Base-by-base conservation (phyloP, 1,140 invertebrate genomes). In the Chironomus tepperi region DNA sequence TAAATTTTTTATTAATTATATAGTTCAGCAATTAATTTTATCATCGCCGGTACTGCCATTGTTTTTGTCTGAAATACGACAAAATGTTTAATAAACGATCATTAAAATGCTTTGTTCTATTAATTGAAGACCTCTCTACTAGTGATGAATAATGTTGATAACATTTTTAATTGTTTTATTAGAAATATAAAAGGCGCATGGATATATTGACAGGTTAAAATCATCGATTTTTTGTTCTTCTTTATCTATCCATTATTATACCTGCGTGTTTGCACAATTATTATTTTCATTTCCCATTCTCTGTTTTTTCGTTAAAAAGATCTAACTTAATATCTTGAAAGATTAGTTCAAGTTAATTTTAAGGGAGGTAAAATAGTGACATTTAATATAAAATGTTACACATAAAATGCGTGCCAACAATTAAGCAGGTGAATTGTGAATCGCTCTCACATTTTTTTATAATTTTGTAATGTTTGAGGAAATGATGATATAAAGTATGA, bases 341-440 rank as follows among this genome's bases (percentile, higher is more conserved):
- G 65, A 70, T 70, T 10, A 18, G 9, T 19, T 16, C 7, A 18
- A 67, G 64, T 67, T 67, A 67, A 67, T 67, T 70, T 70, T 70
- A 70, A 21, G 65, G 65, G 65, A 19, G 65, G 65, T 18, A 70
- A 70, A 19, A 70, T 70, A 70, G 65, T 70, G 65, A 70, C 65
- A 70, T 70, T 70, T 70, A 70, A 70, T 70, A 70, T 70, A 70
- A 70, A 70, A 70, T 70, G 65, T 70, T 70, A 70, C 65, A 70
- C 65, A 70, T 70, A 70, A 70, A 70, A 70, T 70, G 65, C 65
- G 65, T 70, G 65, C 65, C 65, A 70, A 70, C 65, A 18, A 70
- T 70, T 10, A 19, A 21, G 19, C 65, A 70, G 65, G 65, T 70
- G 65, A 70, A 70, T 57, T 34, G 24, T 34, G 24, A 34, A 34